A percentile compares a stretch with the other conserved stretches of the same genome.
phyloP scores from a whole-genome alignment of 1,140 invertebrate genomes.

The Drosophila biarmipes region DNA sequence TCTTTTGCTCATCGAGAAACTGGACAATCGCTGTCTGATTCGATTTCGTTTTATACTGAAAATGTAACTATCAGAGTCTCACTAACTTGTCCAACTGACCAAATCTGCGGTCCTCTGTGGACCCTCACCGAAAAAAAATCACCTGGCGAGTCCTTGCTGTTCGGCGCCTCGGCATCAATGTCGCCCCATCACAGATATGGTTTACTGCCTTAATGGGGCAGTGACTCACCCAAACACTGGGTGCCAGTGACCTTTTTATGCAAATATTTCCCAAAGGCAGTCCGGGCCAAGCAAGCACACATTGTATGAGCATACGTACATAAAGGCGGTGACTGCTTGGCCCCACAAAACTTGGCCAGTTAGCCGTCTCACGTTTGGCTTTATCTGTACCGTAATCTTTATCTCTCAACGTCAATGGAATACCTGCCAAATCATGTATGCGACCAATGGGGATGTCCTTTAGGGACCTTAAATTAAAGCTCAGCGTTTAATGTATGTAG shows the following conservation, averaged over 20 bases:
- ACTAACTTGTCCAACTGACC: background rate
- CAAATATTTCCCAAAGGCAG: slow-evolving; percentile 66
- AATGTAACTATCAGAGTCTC: background rate
- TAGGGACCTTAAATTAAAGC: slow-evolving; percentile 1
- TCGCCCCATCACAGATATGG: slow-evolving; percentile 10
- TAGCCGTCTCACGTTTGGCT: slow-evolving; percentile 4
- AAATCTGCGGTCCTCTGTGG: slow-evolving; percentile 15
- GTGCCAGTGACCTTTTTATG: slow-evolving; percentile 82
- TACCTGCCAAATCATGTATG: slow-evolving; percentile 22
- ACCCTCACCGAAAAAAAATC: too few relatives aligned
- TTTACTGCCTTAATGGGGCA: slow-evolving; percentile 36
- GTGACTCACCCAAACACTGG: slow-evolving; percentile 15
- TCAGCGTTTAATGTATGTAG: too few relatives aligned
- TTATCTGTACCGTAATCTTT: slow-evolving; percentile 34
- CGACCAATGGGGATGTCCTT: background rate
- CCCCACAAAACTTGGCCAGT: background rate
- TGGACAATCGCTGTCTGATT: slow-evolving; percentile 25
- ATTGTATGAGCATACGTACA: slow-evolving; percentile 1
- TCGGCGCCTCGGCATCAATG: slow-evolving; percentile 4
- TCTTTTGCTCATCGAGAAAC: background rate
- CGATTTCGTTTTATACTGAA: background rate
- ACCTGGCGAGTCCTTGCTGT: background rate
- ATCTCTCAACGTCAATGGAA: slow-evolving; percentile 23
- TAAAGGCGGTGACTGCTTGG: slow-evolving; percentile 33
- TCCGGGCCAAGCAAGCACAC: slow-evolving; percentile 27